These are phyloP conservation scores for Sorex fumeus DNA, from an alignment of 2,113 vertebrate genomes.

Conservation along the genomic window DNA sequence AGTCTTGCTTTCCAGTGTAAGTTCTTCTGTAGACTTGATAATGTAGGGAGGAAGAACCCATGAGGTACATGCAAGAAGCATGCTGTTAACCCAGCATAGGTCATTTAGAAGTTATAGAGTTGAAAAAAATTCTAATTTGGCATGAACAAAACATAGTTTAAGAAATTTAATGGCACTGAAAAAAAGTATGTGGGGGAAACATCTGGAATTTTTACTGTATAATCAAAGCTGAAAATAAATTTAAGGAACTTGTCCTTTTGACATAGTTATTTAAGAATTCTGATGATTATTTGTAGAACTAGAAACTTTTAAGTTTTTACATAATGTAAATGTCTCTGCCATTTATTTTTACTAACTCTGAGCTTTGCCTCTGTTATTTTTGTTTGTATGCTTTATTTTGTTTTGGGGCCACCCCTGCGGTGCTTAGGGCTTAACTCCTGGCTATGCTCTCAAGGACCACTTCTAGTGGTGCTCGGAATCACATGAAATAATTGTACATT, in stretches of 20 bases:
- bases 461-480: too few relatives aligned
- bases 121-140: constrained; percentile 63
- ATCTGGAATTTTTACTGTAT: constrained; percentile 52
- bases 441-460: too few relatives aligned
- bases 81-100: not conserved
- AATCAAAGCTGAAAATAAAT: constrained; percentile 63
- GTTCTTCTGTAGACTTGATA: not conserved
- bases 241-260: constrained; percentile 60
- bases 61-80: not conserved
- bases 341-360: constrained; percentile 49
- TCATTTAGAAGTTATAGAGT: constrained; percentile 44
- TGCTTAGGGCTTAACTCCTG: too few relatives aligned
- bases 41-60: not conserved
- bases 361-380: constrained; percentile 65
- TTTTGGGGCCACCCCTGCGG: too few relatives aligned
- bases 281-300: constrained; percentile 22
- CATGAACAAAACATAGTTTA: constrained; percentile 42
- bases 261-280: constrained; percentile 44
- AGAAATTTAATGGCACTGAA: constrained; percentile 52
- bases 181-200: not conserved
- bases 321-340: not conserved
- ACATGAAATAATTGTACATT: constrained; percentile 51
- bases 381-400: too few relatives aligned
- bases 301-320: not conserved
- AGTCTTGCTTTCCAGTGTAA: not conserved